phyloP scores from a whole-genome alignment of 2,797 vertebrate genomes.

The Loriculus beryllinus region DNA sequence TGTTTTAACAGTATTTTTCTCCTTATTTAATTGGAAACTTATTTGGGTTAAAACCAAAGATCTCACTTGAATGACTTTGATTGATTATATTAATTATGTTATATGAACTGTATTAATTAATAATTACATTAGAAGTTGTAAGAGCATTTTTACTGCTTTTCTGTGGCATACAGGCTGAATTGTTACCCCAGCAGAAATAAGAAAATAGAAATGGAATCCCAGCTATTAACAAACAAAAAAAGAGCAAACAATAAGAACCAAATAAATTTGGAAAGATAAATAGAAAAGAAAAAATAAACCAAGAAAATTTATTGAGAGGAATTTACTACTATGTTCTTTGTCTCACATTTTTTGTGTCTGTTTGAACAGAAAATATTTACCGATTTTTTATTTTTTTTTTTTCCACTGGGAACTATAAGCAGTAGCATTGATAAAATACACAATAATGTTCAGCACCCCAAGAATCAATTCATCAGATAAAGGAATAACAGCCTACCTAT shows the following conservation, averaged over 20 bases:
- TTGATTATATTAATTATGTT: background rate
- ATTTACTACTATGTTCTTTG: background rate
- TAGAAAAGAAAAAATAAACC: background rate
- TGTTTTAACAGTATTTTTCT: background rate
- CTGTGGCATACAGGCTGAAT: background rate
- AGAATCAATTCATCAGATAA: background rate
- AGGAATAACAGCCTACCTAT: background rate
- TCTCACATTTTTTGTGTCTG: background rate
- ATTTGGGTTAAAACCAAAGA: background rate
- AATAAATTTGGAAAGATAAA: background rate
- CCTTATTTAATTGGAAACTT: background rate
- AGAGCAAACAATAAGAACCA: background rate
- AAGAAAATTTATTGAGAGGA: background rate
- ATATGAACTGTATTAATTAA: background rate
- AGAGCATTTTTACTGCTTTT: background rate
- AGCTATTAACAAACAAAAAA: background rate
- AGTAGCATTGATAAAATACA: background rate
- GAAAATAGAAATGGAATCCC: background rate
- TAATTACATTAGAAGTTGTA: background rate
- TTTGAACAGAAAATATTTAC: background rate
- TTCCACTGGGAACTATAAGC: background rate
- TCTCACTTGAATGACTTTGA: background rate
- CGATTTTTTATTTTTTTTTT: background rate
- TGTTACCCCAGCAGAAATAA: background rate
- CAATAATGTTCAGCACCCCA: background rate